These are phyloP conservation scores for Galerucella pusilla DNA, from an alignment of 2,888 invertebrate species.

Conservation along the genomic window DNA sequence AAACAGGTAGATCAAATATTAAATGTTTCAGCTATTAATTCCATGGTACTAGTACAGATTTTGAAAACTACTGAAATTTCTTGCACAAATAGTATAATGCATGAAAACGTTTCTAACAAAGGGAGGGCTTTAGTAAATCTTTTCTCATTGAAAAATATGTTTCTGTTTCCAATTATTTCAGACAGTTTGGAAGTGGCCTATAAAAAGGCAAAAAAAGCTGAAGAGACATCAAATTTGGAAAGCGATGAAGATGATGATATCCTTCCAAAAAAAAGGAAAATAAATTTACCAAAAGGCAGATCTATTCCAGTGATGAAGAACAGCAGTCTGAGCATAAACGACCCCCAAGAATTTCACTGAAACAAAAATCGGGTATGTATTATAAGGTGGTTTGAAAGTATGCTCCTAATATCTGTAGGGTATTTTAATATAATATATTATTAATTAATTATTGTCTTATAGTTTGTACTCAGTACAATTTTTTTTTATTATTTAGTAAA, in stretches of 20 bases:
- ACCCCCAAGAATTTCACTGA: slow-evolving; percentile 24
- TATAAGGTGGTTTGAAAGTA: slow-evolving; percentile 10
- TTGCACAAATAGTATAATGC: slow-evolving; percentile 23
- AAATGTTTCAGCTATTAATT: slow-evolving; percentile 8
- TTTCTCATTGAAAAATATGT: slow-evolving; percentile 19
- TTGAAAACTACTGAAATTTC: slow-evolving; percentile 25
- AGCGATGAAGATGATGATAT: slow-evolving; percentile 25
- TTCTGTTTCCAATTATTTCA: slow-evolving; percentile 18
- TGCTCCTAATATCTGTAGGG: background rate
- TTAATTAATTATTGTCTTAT: slow-evolving; percentile 3
- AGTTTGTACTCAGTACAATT: slow-evolving; percentile 4
- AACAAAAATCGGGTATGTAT: slow-evolving; percentile 10
- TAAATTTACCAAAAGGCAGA: slow-evolving; percentile 23
- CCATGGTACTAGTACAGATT: slow-evolving; percentile 12
- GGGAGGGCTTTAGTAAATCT: slow-evolving; percentile 10
- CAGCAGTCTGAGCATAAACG: slow-evolving; percentile 24
- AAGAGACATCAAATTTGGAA: slow-evolving; percentile 28
- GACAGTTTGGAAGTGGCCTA: slow-evolving; percentile 29
- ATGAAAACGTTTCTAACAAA: slow-evolving; percentile 19
- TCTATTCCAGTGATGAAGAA: slow-evolving; percentile 24
- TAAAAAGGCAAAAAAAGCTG: slow-evolving; percentile 29
- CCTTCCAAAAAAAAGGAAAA: slow-evolving; percentile 24
- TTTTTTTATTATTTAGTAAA: background rate
- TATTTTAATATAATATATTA: slow-evolving; percentile 4
- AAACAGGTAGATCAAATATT: slow-evolving; percentile 24